Conservation (phyloP, 1,140 invertebrate genomes). For the Heliconius congener region DNA sequence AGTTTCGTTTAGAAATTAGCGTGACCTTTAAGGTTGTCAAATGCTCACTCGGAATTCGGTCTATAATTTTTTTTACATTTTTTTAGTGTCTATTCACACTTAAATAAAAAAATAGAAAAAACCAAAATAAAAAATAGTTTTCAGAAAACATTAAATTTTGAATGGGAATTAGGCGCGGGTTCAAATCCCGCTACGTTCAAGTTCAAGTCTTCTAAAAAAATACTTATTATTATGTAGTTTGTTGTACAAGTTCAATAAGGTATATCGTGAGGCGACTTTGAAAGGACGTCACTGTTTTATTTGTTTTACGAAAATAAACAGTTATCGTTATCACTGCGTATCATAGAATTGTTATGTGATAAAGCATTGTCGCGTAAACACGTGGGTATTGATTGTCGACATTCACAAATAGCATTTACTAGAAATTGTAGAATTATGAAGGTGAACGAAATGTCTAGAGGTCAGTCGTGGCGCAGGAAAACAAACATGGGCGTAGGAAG, state of each 20-base stretch:
- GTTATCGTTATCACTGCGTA: constrained; percentile 14
- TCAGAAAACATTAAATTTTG: too few species aligned
- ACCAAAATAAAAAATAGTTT: too few species aligned
- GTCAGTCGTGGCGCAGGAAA: too few species aligned
- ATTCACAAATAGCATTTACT: background rate
- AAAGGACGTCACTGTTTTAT: constrained; percentile 27
- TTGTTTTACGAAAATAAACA: constrained; percentile 24
- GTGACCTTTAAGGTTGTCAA: constrained; percentile 22
- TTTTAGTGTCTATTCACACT: too few species aligned
- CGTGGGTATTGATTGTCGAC: background rate
- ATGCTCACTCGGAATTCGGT: background rate
- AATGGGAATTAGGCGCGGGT: too few species aligned
- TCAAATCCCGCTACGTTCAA: too few species aligned
- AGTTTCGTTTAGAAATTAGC: constrained; percentile 20
- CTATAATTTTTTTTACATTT: too few species aligned
- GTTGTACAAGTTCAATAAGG: constrained; percentile 10
- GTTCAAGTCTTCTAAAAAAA: too few species aligned
- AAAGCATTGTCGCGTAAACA: constrained; percentile 7
- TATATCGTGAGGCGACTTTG: constrained; percentile 7
- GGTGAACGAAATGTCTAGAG: too few species aligned
- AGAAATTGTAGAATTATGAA: background rate
- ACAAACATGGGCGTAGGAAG: too few species aligned
- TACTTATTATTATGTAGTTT: background rate
- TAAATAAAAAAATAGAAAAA: background rate
- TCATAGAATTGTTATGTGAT: constrained; percentile 21